phyloP scores from a whole-genome alignment of 2,113 vertebrate genomes.

The Lagopus leucura region DNA sequence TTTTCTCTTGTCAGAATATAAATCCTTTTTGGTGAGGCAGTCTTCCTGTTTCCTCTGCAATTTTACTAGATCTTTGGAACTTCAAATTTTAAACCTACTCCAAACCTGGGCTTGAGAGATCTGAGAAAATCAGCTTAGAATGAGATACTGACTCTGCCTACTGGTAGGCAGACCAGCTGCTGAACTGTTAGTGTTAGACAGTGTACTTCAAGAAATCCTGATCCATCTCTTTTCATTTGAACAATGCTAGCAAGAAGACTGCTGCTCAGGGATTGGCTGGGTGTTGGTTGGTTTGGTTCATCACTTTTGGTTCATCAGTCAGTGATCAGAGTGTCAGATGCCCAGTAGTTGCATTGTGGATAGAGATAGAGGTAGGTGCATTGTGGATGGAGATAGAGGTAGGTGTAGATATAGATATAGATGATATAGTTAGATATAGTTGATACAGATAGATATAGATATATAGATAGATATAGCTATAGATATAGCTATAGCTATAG shows the following conservation, averaged over 20 bases:
- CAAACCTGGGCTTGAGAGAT: background rate
- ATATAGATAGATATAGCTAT: no score
- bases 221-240: background rate
- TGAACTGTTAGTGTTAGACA: background rate
- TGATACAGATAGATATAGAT: no score
- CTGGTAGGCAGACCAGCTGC: background rate
- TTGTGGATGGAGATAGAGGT: no score
- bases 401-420: no score
- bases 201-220: background rate
- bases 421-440: no score
- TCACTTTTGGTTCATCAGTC: no score
- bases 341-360: no score
- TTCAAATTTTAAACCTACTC: background rate
- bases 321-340: no score
- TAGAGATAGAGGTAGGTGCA: no score
- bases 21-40: background rate
- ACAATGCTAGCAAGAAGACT: background rate
- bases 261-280: no score
- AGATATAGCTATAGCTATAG: no score
- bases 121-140: background rate
- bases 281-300: no score
- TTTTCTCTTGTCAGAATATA: background rate
- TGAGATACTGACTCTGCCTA: background rate
- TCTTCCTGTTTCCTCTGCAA: background rate
- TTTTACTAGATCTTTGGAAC: background rate